phyloP scores from a whole-genome alignment of 2,797 vertebrate genomes.

The Rhinella marina region DNA sequence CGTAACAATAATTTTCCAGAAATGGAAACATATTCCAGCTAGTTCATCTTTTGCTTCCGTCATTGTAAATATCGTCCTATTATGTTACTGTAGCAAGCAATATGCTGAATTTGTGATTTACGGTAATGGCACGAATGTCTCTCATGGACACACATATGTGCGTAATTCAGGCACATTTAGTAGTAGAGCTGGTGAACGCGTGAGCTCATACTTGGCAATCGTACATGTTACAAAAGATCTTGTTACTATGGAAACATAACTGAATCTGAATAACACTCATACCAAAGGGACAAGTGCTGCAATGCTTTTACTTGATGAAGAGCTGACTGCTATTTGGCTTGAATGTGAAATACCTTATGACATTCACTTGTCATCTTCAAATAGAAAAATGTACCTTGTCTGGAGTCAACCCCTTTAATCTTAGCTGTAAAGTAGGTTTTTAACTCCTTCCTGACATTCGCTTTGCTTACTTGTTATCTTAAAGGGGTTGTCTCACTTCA shows the following conservation, averaged over 20 bases:
- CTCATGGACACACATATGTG: constrained; percentile 30
- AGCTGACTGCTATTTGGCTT: constrained; percentile 33
- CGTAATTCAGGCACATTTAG: constrained; percentile 48
- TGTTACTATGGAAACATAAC: constrained; percentile 58
- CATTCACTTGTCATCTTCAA: constrained; percentile 28
- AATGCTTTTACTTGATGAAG: constrained; percentile 27
- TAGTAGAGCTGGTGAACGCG: constrained; percentile 41
- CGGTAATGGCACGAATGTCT: constrained; percentile 29
- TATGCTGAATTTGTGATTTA: constrained; percentile 25
- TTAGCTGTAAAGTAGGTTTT: background rate
- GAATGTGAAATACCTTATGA: constrained; percentile 15
- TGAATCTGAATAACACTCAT: constrained; percentile 37
- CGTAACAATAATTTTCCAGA: constrained; percentile 7
- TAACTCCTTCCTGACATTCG: background rate
- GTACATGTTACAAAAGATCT: constrained; percentile 36
- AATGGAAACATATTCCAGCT: background rate
- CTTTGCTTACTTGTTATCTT: too few relatives aligned
- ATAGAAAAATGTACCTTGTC: constrained; percentile 4
- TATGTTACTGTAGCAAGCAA: background rate
- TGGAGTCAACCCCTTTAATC: constrained; percentile 15
- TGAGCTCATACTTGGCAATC: constrained; percentile 59
- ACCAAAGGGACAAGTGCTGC: constrained; percentile 34
- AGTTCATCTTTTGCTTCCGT: constrained; percentile 11
- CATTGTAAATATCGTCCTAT: background rate
- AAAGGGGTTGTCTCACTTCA: too few relatives aligned